A percentile compares a stretch with the other conserved stretches of the same genome.
Conservation (phyloP, 2,113 vertebrate genomes). For the Galeopterus variegatus region DNA sequence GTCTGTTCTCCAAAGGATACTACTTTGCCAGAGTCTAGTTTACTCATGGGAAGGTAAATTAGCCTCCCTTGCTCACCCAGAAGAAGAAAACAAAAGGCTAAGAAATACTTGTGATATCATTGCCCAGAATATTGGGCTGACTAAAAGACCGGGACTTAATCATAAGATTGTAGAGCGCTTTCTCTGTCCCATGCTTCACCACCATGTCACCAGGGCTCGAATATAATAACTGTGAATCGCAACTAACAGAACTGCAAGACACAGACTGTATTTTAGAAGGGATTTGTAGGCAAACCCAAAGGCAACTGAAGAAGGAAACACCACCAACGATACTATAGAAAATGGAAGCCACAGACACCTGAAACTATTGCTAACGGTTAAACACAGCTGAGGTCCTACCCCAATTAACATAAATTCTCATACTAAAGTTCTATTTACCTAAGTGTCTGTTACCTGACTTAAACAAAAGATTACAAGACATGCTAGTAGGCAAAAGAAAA, state of each 20-base stretch:
- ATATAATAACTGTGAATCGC: neutral
- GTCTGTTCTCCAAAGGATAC: too few relatives aligned
- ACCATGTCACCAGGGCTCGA: too few relatives aligned
- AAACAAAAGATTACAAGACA: neutral
- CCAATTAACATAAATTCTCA: neutral
- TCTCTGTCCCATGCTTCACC: accelerated
- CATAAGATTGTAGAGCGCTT: neutral
- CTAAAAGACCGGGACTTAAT: neutral
- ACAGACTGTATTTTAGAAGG: neutral
- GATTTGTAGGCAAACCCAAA: neutral
- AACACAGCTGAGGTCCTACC: neutral
- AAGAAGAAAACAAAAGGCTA: neutral
- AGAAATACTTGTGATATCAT: neutral
- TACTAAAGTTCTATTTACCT: neutral
- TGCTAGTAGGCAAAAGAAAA: neutral
- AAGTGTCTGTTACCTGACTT: neutral
- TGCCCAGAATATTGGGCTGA: neutral
- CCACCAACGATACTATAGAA: neutral
- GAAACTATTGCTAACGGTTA: neutral
- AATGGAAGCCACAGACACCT: neutral
- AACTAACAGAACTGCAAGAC: neutral
- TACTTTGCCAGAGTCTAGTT: neutral
- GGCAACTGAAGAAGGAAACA: too few relatives aligned
- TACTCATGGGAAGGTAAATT: neutral
- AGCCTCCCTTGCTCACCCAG: neutral